These are phyloP conservation scores for Drosophila lacicola DNA, from an alignment of 2,888 invertebrate species.

Conservation along the genomic window DNA sequence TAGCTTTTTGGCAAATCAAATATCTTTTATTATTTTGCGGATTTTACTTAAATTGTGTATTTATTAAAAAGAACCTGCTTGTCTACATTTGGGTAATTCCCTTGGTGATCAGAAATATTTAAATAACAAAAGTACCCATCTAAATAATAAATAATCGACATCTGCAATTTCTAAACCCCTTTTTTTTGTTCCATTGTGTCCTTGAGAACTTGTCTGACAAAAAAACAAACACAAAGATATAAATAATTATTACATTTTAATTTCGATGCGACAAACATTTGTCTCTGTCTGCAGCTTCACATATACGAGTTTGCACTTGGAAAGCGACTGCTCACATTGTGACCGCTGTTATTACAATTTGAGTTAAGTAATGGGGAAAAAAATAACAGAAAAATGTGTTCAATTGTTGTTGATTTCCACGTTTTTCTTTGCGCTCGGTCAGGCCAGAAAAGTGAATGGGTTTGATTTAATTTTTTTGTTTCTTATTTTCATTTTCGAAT, in stretches of 20 bases:
- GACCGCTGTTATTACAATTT: conserved; percentile 34
- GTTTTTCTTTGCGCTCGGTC: conserved; percentile 58
- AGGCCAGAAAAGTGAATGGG: conserved; percentile 70
- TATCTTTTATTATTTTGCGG: too few species aligned
- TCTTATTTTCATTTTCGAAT: conserved; percentile 16
- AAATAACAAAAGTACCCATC: not conserved
- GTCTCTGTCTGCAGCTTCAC: conserved; percentile 10
- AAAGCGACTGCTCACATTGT: conserved; percentile 28
- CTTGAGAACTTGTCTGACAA: conserved; percentile 17
- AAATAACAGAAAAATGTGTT: conserved; percentile 31
- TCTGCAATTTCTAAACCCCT: conserved; percentile 1
- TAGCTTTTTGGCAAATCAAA: too few species aligned
- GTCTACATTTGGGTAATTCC: not conserved
- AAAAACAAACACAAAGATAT: conserved; percentile 8
- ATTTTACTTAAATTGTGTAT: too few species aligned
- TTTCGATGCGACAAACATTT: conserved; percentile 25
- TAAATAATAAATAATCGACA: conserved; percentile 7
- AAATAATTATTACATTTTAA: conserved; percentile 23
- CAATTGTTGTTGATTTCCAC: conserved; percentile 63
- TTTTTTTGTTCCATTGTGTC: conserved; percentile 22
- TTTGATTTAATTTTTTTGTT: conserved; percentile 9
- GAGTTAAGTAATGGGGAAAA: conserved; percentile 37
- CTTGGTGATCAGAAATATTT: too few species aligned
- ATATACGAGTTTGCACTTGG: conserved; percentile 25
- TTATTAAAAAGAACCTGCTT: not conserved